A percentile compares a stretch with the other conserved stretches of the same genome.
These are phyloP conservation scores for Sesamia nonagrioides DNA, from an alignment of 1,140 invertebrate genomes.

Conservation along the genomic window DNA sequence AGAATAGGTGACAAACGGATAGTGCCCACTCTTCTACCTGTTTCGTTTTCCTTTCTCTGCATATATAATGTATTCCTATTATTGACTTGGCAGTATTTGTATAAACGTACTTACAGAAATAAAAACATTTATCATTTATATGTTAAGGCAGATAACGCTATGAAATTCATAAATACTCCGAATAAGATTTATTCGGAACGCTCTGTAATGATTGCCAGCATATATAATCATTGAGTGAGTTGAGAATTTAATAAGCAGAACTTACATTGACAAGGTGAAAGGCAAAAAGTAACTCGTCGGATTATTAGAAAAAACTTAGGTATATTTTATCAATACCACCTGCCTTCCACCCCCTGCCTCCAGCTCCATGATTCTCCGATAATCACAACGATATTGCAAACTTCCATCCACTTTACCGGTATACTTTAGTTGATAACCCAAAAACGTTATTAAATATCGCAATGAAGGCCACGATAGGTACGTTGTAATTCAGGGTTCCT, in stretches of 20 bases:
- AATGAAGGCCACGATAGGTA: constrained; percentile 52
- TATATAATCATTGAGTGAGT: not conserved
- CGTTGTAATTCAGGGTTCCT: constrained; percentile 72
- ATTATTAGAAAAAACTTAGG: constrained; percentile 13
- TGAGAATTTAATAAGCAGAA: not conserved
- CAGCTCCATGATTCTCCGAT: constrained; percentile 15
- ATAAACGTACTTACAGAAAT: no score
- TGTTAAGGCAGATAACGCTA: not conserved
- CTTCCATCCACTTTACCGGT: constrained; percentile 39
- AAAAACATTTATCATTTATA: no score
- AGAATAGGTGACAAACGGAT: constrained; percentile 3
- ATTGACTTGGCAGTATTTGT: no score
- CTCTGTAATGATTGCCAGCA: not conserved
- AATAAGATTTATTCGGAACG: not conserved
- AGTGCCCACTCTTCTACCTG: no score
- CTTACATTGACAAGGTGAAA: not conserved
- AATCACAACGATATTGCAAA: constrained; percentile 17
- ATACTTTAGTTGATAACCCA: constrained; percentile 41
- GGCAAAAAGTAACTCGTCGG: not conserved
- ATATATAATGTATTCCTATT: not conserved
- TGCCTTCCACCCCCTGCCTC: not conserved
- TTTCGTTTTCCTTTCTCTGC: not conserved
- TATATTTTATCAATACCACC: constrained; percentile 15
- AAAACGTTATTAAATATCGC: constrained; percentile 66
- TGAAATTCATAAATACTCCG: not conserved